Evolutionary conservation across 2,888 invertebrate genomes (phyloP), one percentile per base, ranked within the genome.

Genomic region (Hypsopygia costalis): DNA sequence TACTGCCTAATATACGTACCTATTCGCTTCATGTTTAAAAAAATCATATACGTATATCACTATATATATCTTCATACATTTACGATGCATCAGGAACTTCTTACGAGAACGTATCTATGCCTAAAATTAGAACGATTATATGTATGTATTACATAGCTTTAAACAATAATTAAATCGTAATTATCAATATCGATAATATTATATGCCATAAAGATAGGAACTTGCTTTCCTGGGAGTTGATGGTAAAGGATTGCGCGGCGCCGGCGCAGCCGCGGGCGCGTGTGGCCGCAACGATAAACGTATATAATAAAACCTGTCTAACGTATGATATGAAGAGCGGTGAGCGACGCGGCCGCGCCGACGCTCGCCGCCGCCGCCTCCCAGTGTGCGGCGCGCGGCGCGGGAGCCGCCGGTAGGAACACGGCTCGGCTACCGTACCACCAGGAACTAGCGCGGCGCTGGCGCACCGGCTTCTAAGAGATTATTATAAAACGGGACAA

Each of bases 141-240:
- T 86, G 89, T 89, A 89, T 89, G 89, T 88, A 89, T 89, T 89
- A 89, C 89, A 89, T 89, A 89, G 89, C 89, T 88, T 89, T 89
- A 89, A 89, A 89, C 89, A 89, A 88, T 88, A 87, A 89, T 89
- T 89, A 88, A 88, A 89, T 86, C 87, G 89, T 89, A 89, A 88
- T 89, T 88, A 89, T 87, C 89, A 89, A 87, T 89, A 88, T 87
- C 87, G 88, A 89, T 89, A 89, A 88, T 89, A 89, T 89, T 89
- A 89, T 89, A 89, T 89, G 89, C 88, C 89, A 89, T 89, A 89
- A 89, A 89, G 89, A 89, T 89, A 89, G 89, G 89, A 89, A 89
- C 89, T 89, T 89, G 89, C 86, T 89, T 89, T 87, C 82, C 89
- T 89, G 89, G 89, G 89, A 85, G 86, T 81, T 77, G 89, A 87